These are phyloP conservation scores for Deilephila elpenor DNA, from an alignment of 2,888 invertebrate genomes.

Conservation along the genomic window DNA sequence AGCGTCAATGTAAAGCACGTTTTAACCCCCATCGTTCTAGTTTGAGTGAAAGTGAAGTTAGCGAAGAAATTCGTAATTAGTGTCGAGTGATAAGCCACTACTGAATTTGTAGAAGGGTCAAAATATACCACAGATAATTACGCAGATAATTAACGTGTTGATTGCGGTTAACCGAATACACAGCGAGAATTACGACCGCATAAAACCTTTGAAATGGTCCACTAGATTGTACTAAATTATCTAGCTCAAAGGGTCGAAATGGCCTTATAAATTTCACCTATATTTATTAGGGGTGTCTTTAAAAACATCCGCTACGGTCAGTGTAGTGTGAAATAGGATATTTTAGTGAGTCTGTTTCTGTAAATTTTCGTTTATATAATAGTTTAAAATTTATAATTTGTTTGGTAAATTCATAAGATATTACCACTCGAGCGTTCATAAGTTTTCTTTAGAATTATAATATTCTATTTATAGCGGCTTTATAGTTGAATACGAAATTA, in stretches of 20 bases:
- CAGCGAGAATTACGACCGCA: constrained; percentile 38
- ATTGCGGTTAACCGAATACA: constrained; percentile 35
- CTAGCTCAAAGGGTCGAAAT: constrained; percentile 29
- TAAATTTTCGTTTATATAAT: background rate
- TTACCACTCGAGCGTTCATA: background rate
- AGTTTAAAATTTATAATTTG: background rate
- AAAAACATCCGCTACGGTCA: background rate
- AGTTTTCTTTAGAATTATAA: too few species aligned
- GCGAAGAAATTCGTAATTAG: constrained; percentile 56
- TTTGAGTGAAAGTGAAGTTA: constrained; percentile 49
- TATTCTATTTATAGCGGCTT: too few species aligned
- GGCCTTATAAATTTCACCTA: constrained; percentile 20
- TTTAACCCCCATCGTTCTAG: constrained; percentile 34
- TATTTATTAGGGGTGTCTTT: constrained; percentile 8
- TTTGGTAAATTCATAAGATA: background rate
- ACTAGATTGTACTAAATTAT: constrained; percentile 24
- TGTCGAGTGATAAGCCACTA: constrained; percentile 50
- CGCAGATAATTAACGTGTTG: constrained; percentile 39
- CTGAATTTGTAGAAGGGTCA: constrained; percentile 42
- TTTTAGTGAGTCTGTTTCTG: background rate
- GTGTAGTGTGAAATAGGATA: background rate
- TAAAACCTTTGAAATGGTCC: constrained; percentile 35
- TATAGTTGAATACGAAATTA: too few species aligned
- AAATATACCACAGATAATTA: constrained; percentile 45
- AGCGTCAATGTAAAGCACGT: constrained; percentile 20